Evolutionary conservation across 92 coral and sea anemone genomes (phyloP).

Genomic region (Epizoanthus illoricatus): DNA sequence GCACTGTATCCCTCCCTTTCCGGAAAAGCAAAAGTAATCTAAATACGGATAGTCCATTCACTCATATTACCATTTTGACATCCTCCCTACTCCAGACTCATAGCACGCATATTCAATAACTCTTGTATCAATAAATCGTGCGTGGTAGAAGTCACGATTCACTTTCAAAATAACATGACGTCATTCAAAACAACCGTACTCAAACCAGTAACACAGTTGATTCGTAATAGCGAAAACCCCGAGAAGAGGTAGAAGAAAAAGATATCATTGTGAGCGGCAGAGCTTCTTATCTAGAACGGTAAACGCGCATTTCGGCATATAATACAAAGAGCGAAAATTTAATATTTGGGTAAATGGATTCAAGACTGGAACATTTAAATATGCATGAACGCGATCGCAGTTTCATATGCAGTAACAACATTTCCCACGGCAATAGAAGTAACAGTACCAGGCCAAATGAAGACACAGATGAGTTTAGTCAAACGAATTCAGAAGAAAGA

Average conservation of each 20-base stretch:
- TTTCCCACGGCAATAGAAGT: not conserved
- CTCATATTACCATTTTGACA: not conserved
- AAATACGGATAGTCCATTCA: not conserved
- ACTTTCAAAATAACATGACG: conserved; percentile 11
- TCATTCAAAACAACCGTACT: not conserved
- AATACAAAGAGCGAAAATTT: not conserved
- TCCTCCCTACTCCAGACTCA: not conserved
- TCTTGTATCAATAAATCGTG: not conserved
- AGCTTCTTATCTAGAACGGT: not conserved
- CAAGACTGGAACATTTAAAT: not conserved
- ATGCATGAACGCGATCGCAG: not conserved
- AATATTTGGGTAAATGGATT: not conserved
- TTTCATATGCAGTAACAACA: not conserved
- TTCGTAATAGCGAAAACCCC: no score
- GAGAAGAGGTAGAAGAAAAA: not conserved
- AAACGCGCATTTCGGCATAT: not conserved
- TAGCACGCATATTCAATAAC: no score
- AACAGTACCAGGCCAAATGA: not conserved
- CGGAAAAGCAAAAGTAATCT: no score
- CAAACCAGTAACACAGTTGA: not conserved
- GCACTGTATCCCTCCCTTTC: no score
- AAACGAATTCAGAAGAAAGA: not conserved
- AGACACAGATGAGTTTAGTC: not conserved
- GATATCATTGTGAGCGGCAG: no score
- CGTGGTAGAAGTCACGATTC: not conserved